These are phyloP conservation scores for Epinephelus lanceolatus DNA, from an alignment of 2,113 vertebrate genomes.

Conservation along the genomic window DNA sequence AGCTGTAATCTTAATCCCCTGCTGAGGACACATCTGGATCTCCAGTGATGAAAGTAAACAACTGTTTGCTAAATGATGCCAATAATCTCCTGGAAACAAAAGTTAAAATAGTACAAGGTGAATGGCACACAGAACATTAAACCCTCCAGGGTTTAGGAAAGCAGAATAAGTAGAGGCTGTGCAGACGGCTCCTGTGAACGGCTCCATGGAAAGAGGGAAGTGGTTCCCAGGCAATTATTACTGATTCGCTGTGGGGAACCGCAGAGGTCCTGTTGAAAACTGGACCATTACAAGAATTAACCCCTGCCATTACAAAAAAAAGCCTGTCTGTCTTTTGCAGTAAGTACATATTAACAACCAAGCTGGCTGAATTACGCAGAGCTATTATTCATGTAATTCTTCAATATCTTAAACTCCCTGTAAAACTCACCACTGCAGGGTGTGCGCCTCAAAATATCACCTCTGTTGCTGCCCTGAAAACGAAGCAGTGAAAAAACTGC, in stretches of 20 bases:
- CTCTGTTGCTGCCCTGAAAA: neutral
- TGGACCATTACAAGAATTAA: slow-evolving; percentile 59
- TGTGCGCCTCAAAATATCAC: neutral
- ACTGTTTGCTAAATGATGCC: slow-evolving; percentile 62
- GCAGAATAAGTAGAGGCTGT: slow-evolving; percentile 51
- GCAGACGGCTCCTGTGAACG: slow-evolving; percentile 26
- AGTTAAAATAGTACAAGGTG: slow-evolving; percentile 52
- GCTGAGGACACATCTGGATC: slow-evolving; percentile 71
- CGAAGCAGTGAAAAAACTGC: neutral
- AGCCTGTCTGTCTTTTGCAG: slow-evolving; percentile 30
- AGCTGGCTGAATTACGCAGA: slow-evolving; percentile 18
- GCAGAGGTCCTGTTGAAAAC: slow-evolving; percentile 44
- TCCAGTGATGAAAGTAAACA: slow-evolving; percentile 70
- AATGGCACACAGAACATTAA: slow-evolving; percentile 56
- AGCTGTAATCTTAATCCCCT: slow-evolving; percentile 69
- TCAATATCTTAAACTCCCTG: neutral
- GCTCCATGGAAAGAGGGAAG: slow-evolving; percentile 47
- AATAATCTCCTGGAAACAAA: slow-evolving; percentile 64
- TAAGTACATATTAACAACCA: slow-evolving; percentile 45
- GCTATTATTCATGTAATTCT: slow-evolving; percentile 17
- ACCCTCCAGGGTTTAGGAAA: slow-evolving; percentile 42
- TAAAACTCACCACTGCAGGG: neutral
- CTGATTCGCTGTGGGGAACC: slow-evolving; percentile 41
- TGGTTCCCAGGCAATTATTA: slow-evolving; percentile 77
- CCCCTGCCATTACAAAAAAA: slow-evolving; percentile 43